Conservation (phyloP, 2,113 vertebrate species). For the Plotosus lineatus region DNA sequence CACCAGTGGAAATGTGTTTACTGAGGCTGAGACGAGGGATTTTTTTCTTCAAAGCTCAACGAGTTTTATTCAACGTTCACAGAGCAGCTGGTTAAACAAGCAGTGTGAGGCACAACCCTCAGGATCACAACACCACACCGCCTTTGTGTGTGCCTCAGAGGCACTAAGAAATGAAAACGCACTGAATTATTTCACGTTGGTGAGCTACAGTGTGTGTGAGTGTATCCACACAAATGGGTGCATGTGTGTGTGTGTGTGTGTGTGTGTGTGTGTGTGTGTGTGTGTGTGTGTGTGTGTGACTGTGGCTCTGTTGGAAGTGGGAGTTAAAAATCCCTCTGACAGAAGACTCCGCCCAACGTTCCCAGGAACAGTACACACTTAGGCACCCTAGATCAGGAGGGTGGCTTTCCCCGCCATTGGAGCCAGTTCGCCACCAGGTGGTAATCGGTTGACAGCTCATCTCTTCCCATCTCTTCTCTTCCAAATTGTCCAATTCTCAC, state of each 20-base stretch:
- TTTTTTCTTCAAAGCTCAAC: not conserved
- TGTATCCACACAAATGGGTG: not conserved
- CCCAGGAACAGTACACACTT: too few species aligned
- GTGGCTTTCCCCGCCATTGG: too few species aligned
- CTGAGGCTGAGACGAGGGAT: not conserved
- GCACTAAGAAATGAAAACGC: conserved; percentile 28
- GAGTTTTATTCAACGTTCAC: conserved; percentile 32
- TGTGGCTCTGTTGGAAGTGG: not conserved
- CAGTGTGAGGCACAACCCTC: not conserved
- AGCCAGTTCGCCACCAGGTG: too few species aligned
- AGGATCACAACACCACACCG: conserved; percentile 5
- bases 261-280: conserved; percentile 10
- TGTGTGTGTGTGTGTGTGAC: conserved; percentile 24
- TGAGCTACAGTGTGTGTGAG: too few species aligned
- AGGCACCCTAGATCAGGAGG: too few species aligned
- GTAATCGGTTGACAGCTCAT: too few species aligned
- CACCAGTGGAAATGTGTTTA: not conserved
- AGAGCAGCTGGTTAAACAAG: conserved; percentile 27
- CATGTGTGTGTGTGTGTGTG: not conserved
- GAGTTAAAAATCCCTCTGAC: not conserved
- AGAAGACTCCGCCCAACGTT: too few species aligned
- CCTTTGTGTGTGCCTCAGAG: conserved; percentile 27
- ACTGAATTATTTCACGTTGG: not conserved
- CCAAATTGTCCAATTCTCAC: too few species aligned
- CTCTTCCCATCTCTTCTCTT: too few species aligned